Evolutionary conservation across 1,140 invertebrate genomes (phyloP), one percentile per base, ranked within the genome.

Genomic region (Drosophila sucinea): DNA sequence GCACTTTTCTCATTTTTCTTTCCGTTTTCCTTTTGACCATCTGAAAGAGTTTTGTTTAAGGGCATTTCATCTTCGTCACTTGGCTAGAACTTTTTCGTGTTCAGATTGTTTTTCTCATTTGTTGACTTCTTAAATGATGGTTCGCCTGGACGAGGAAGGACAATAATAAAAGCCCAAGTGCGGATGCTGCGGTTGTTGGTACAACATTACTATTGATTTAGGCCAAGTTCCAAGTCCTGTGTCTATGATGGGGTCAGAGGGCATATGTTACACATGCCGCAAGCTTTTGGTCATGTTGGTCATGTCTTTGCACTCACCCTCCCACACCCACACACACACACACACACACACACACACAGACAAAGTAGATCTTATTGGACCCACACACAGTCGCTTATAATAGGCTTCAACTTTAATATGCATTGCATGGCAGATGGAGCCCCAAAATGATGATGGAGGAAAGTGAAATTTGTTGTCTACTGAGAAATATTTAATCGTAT

Each of bases 401-500:
- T 71, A 63, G 75, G 69, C 79, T 69, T 67, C 67, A 60, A 51
- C 67, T 77, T 65, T 79, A 69, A 71, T 70, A 63, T 62, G 71
- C 70, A 56, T 25, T 55, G 27, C 35, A 4, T 4, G 11, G 29
- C 6, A 35, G 38, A 30, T 41, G 23, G 40, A 33, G 54, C 3
- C 10, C 17, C 17, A 7, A 30, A 33, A 10, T 23, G 3, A 30
- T 61, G 40, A 51, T 51, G 23, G 25, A 51, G 44, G 8, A 51
- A 51, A 51, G 44, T 51, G 44, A 51, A 51, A 51, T 51, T 51
- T 27, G n/a, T 33, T 30, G 29, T 35, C 78, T 70, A 79, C 78
- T 79, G 65, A 79, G 68, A 44, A 66, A 60, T 70, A 73, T 89
- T 87, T 87, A 87, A 87, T 87, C 84, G 84, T 69, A 87, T 87